These are phyloP conservation scores for Mungos mungo DNA, from an alignment of 2,113 vertebrate species.

Conservation along the genomic window DNA sequence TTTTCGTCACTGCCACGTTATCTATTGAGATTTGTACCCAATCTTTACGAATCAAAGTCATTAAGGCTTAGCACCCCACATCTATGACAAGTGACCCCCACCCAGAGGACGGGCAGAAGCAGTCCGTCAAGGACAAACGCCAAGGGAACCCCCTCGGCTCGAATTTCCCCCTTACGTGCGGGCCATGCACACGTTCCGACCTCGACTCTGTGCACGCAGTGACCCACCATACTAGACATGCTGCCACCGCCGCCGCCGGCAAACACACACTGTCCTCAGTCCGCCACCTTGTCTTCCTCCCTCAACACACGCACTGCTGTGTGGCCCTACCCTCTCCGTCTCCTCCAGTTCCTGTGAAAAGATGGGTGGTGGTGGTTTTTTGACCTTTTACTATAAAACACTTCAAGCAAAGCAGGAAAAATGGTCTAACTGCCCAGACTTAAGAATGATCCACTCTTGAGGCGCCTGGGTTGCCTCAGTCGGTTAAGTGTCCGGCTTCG, in stretches of 20 bases:
- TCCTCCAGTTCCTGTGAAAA: not conserved
- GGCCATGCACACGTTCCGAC: not conserved
- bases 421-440: not conserved
- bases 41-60: not conserved
- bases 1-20: not conserved
- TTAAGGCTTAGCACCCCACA: not conserved
- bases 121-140: not conserved
- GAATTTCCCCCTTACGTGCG: no score
- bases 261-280: not conserved
- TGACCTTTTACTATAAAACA: not conserved
- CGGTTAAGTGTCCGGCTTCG: no score
- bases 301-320: not conserved
- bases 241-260: accelerated
- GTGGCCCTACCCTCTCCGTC: not conserved
- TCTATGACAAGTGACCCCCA: not conserved
- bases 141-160: not conserved
- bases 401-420: not conserved
- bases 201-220: not conserved
- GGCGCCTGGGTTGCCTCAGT: no score
- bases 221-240: no score
- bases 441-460: not conserved
- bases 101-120: not conserved
- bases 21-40: not conserved
- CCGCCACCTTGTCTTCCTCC: no score
- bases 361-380: not conserved